Conservation (phyloP, 2,113 vertebrate genomes). For the Delphinus delphis region DNA sequence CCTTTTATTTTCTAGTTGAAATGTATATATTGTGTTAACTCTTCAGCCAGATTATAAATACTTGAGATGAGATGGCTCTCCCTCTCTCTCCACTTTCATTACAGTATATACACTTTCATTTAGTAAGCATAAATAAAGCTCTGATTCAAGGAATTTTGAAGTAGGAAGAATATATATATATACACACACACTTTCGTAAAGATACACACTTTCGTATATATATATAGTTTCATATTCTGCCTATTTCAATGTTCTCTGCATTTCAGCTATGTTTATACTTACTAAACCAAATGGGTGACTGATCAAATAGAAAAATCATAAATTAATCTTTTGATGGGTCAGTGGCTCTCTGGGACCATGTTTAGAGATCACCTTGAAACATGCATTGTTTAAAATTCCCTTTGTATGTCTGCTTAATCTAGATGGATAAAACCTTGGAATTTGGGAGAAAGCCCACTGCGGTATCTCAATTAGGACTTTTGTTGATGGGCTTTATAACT, state of each 20-base stretch:
- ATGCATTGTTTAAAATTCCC: neutral
- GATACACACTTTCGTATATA: neutral
- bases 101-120: neutral
- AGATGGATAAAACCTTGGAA: neutral
- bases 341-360: neutral
- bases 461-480: neutral
- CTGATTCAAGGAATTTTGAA: neutral
- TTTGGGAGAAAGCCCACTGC: neutral
- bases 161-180: neutral
- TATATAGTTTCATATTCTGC: neutral
- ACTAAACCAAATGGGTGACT: neutral
- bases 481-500: neutral
- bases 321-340: neutral
- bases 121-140: neutral
- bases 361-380: neutral
- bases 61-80: neutral
- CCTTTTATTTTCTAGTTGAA: neutral
- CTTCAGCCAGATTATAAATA: neutral
- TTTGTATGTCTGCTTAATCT: neutral
- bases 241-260: neutral
- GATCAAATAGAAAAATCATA: neutral
- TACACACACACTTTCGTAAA: neutral
- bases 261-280: neutral
- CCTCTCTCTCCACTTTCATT: neutral
- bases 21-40: neutral